These are phyloP conservation scores for Chrysotoxum bicinctum DNA, from an alignment of 2,888 invertebrate genomes.

Conservation along the genomic window DNA sequence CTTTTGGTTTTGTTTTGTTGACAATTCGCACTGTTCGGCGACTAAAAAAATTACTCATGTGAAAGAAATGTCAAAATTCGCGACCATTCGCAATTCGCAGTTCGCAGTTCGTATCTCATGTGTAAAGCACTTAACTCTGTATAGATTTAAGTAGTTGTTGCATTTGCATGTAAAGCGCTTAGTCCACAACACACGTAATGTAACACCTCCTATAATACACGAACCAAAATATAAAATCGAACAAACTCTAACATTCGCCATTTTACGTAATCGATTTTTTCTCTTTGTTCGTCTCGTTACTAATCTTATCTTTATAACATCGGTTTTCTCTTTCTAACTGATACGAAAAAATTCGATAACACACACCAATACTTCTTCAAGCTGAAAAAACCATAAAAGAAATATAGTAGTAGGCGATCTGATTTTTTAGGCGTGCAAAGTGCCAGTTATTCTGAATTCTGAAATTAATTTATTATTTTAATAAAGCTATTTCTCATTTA, in stretches of 20 bases:
- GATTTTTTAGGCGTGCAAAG: constrained; percentile 70
- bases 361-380: constrained; percentile 20
- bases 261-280: constrained; percentile 31
- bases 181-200: background rate
- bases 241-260: constrained; percentile 43
- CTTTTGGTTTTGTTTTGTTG: too few species aligned
- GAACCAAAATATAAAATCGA: constrained; percentile 22
- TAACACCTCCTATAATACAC: background rate
- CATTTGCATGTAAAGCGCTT: too few species aligned
- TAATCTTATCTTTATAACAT: background rate
- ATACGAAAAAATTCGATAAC: constrained; percentile 21
- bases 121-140: too few species aligned
- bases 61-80: too few species aligned
- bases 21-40: too few species aligned
- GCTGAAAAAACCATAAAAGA: constrained; percentile 49
- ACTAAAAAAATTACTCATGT: too few species aligned
- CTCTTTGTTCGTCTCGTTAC: background rate
- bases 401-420: constrained; percentile 64
- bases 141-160: too few species aligned
- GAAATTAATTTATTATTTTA: constrained; percentile 61
- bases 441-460: constrained; percentile 58
- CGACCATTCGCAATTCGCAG: too few species aligned
- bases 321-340: background rate
- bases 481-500: constrained; percentile 31
- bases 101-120: too few species aligned